Base-by-base conservation (phyloP, 2,888 invertebrate genomes). In the Coecobrya sp. region DNA sequence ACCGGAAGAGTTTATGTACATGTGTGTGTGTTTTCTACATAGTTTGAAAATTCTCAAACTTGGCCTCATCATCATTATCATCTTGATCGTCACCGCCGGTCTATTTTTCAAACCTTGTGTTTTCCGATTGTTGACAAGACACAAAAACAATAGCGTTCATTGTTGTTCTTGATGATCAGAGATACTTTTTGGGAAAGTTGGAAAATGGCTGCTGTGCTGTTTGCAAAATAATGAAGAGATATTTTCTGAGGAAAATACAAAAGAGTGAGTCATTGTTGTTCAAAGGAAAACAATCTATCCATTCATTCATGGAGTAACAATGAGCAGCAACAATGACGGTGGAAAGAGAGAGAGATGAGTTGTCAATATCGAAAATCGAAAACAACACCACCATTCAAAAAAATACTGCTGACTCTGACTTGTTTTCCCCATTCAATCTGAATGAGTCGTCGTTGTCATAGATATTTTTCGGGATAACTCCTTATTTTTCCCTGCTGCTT, bases 201-300 rank as follows among this genome's bases (percentile, higher is more conserved):
- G 62, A 4, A 62, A 62, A 19, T 62, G 62, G 59, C 19, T n/a
- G 19, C n/a, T 19, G 59, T 2, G 16, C n/a, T n/a, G 22, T 16
- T 22, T 22, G 62, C 68, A 68, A n/a, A n/a, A 68, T 68, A 68
- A 68, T 16, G 8, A 59, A 59, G 19, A 0, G 62, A 0, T 30
- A 13, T 30, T 13, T 16, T 30, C 30, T 30, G 19, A 59, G 25
- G 62, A 62, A 62, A 22, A 49, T 10, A 36, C 30, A 19, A 42
- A 68, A 49, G 45, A 76, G 52, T 79, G 79, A 79, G 79, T 79
- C 79, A 79, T 79, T 79, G 79, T 79, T 79, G 19, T 73, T 36
- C n/a, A 16, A 11, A 27, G n/a, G 13, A 36, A 70, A 70, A 30
- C 27, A 0, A 70, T 8, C 30, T 10, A 49, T 45, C 45, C 45